Percentiles rank a stretch among this genome's conserved stretches.
phyloP scores from a whole-genome alignment of 2,113 vertebrate species.

The Beaufortia kweichowensis region DNA sequence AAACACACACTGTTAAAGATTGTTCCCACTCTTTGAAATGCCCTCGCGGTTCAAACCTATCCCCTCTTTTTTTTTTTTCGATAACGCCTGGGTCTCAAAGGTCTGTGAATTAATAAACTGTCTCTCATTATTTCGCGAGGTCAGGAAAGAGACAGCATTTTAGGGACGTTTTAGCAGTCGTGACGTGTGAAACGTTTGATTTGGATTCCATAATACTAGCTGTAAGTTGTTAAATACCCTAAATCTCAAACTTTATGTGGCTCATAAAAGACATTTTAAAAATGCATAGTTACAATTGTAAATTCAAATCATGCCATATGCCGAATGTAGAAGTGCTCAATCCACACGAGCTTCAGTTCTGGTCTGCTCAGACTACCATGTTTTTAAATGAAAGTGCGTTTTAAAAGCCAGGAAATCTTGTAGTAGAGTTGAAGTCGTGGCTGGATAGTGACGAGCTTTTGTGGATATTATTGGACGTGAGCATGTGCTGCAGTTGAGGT shows the following conservation, averaged over 20 bases:
- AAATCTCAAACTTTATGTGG: conserved; percentile 5
- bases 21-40: conserved; percentile 32
- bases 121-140: neutral
- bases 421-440: neutral
- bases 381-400: neutral
- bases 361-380: neutral
- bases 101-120: conserved; percentile 3
- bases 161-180: neutral
- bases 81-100: conserved; percentile 6
- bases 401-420: neutral
- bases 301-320: neutral
- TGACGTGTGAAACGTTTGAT: neutral
- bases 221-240: neutral
- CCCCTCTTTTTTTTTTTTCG: neutral
- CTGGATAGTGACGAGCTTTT: neutral
- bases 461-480: too few relatives aligned
- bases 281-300: neutral
- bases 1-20: neutral
- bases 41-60: conserved; percentile 9
- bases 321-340: neutral
- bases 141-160: neutral
- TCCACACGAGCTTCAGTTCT: neutral
- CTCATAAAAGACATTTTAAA: neutral
- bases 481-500: neutral
- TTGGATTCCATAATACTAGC: neutral